Evolutionary conservation across 2,113 vertebrate species (phyloP), one percentile per base, ranked within the genome.

Genomic region (Nothobranchius kuhntae): DNA sequence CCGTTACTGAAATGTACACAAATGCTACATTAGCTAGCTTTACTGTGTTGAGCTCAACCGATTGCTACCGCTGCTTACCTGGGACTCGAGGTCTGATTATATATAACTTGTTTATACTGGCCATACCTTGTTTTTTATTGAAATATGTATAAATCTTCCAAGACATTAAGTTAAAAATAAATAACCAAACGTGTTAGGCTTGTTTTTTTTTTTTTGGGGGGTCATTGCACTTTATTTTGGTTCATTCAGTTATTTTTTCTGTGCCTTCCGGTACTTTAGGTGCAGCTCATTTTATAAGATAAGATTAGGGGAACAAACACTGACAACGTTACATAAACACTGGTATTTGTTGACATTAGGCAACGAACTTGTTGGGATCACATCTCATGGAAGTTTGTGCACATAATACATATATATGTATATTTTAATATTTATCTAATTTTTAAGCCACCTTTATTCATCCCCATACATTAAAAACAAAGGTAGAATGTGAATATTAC

Each of bases 21-120:
- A 71, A 35, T 55, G 68, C 74, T 78, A 60, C n/a, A 54, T 65
- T 70, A 75, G 82, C 84, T 76, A 63, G 44, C 63, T n/a, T 61
- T 38, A 13, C 24, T 40, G 53, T 50, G 74, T 70, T 53, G n/a
- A 75, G 15, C 70, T 62, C 53, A 52, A 83, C 55, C 46, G 61
- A 54, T 67, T 63, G 65, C 56, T 68, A 61, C 50, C 21, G n/a
- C 65, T 68, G 53, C 46, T 69, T 65, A 74, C 12, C 8, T 40
- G 6, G 38, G 38, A 40, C 4, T 40, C 38, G 38, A 40, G 38
- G 6, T 40, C 6, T 40, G 30, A 40, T 40, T 40, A 8, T 40
- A 40, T 40, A 40, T 40, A 4, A 40, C 7, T 1, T 40, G 6
- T 40, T 40, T 40, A 40, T 9, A 8, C 7, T 6, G 38, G 38